Conservation (phyloP, 2,113 vertebrate species). For the Picathartes gymnocephalus region DNA sequence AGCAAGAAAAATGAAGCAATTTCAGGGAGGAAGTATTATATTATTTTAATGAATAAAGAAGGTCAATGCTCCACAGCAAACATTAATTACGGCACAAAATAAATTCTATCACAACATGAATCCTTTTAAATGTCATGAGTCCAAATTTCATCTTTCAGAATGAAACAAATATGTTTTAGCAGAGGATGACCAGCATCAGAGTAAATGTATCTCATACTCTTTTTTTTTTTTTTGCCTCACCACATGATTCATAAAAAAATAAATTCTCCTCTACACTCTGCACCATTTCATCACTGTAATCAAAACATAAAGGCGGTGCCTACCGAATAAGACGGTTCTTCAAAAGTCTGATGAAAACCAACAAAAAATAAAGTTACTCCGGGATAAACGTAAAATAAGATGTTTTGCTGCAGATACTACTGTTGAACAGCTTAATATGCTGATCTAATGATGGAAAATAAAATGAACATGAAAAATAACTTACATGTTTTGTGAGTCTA, state of each 20-base stretch:
- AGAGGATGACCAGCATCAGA: not conserved
- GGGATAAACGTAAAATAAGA: not conserved
- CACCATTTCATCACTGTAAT: slow-evolving; percentile 17
- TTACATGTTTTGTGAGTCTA: not conserved
- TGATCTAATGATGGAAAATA: not conserved
- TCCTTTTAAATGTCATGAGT: not conserved
- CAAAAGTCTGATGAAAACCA: not conserved
- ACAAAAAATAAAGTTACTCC: not conserved
- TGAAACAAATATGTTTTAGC: not conserved
- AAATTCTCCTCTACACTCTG: not conserved
- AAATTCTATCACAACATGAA: not conserved
- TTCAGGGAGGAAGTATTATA: not conserved
- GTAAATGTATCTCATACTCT: not conserved
- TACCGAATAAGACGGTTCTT: slow-evolving; percentile 39
- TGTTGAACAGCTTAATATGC: not conserved
- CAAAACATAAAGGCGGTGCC: slow-evolving; percentile 15
- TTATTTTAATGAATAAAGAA: not conserved
- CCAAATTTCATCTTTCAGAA: not conserved
- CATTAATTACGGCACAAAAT: not conserved
- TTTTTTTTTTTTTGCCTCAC: not conserved
- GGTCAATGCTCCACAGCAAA: not conserved
- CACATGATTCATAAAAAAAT: slow-evolving; percentile 13
- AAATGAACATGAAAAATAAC: not conserved
- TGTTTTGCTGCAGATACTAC: not conserved
- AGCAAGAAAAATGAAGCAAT: not conserved